phyloP scores from a whole-genome alignment of 2,888 invertebrate species.

The Chamaedrilus cognettii region DNA sequence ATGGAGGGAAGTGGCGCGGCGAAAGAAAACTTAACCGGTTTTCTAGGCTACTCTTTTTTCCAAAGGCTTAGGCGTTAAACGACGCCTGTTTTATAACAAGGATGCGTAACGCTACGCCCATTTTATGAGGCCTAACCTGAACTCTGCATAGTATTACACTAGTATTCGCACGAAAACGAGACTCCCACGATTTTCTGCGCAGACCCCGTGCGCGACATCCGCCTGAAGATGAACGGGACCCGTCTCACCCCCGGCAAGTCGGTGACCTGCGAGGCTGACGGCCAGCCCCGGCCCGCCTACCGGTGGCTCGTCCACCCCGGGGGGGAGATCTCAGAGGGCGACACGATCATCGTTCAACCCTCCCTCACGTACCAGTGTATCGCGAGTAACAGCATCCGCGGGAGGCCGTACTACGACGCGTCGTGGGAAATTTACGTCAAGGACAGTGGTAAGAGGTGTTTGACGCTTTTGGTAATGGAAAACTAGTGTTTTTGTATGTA shows the following conservation, averaged over 20 bases:
- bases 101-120: no score
- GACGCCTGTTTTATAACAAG: no score
- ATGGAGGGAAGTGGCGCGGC: no score
- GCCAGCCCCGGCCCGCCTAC: not conserved
- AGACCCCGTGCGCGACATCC: slow-evolving; percentile 1
- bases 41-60: no score
- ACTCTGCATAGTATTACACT: no score
- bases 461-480: not conserved
- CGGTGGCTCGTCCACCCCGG: not conserved
- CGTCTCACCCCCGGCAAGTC: slow-evolving; percentile 1
- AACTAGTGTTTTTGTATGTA: not conserved
- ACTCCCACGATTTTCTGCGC: no score
- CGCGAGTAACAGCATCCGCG: not conserved
- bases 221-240: slow-evolving; percentile 1
- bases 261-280: slow-evolving; percentile 3
- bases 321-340: not conserved
- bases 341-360: not conserved
- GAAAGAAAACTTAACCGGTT: no score
- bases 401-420: not conserved
- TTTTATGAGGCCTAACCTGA: no score
- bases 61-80: no score
- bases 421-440: not conserved
- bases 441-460: not conserved
- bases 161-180: no score
- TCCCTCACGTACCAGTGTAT: not conserved